Evolutionary conservation across 2,113 vertebrate genomes (phyloP), one percentile per base, ranked within the genome.

Genomic region (Pseudois nayaur): DNA sequence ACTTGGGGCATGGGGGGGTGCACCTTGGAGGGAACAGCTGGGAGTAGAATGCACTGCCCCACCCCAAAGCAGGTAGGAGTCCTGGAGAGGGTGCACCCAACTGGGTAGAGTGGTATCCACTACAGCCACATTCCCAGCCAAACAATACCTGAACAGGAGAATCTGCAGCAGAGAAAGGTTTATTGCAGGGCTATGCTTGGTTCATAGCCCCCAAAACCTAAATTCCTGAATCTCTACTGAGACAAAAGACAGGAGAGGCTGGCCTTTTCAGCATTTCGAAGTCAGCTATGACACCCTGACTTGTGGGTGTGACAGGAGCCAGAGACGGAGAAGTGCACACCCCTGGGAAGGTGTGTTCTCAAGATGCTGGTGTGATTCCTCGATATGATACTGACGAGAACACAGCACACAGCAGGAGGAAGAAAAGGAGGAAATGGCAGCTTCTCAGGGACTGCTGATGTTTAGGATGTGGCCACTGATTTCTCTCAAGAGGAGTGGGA

Each of bases 1-100:
- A 33, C 76, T 50, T 1, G 1, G 45, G 45, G 29, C 27, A 0
- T 14, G 14, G 23, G 3, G 23, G 13, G 74, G 25, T 7, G 7
- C 74, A 15, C 60, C 40, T 45, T 43, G 40, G 74, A 78, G 40
- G 40, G 40, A 29, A 43, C 13, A 78, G 74, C 40, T 45, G 74
- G 74, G 78, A 50, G 29, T 5, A 79, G 16, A 33, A 81, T 19
- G 9, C 45, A 81, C 1, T 33, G 78, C 29, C 76, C 45, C 27
- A 50, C 27, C 76, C 45, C 8, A 33, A 81, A 31, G 5, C 67
- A 76, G 23, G 23, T 27, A 40, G 78, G 45, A 17, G 29, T 50
- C 45, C 29, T 50, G 16, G 76, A 11, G 45, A 31, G 16, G 45
- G 45, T 81, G 45, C 29, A 45, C 78, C 78, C 48, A 81, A 19